Evolutionary conservation across 2,113 vertebrate species (phyloP).

Genomic region (Ovis aries): ARS-UI_Ramb_v3.0 NC_056055.1:136416501-136417000

Average conservation of each 20-base stretch:
- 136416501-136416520: constrained; percentile 76
- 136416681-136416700: constrained; percentile 81
- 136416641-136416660: constrained; percentile 73
- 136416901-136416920: not conserved
- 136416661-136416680: constrained; percentile 79
- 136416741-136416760: constrained; percentile 76
- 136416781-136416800: constrained; percentile 58
- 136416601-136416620: constrained; percentile 77
- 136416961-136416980: not conserved
- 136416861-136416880: not conserved
- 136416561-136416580: constrained; percentile 76
- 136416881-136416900: not conserved
- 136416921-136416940: not conserved
- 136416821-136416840: not conserved
- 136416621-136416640: constrained; percentile 71
- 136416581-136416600: constrained; percentile 72
- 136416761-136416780: constrained; percentile 60
- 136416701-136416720: constrained; percentile 80
- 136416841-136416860: not conserved
- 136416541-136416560: constrained; percentile 80
- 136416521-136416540: constrained; percentile 78
- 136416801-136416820: constrained; percentile 56
- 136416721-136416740: constrained; percentile 72
- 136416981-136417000: not conserved
- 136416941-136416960: not conserved